Evolutionary conservation across 2,888 invertebrate genomes (phyloP).

Genomic region (Nomada ruficornis): DNA sequence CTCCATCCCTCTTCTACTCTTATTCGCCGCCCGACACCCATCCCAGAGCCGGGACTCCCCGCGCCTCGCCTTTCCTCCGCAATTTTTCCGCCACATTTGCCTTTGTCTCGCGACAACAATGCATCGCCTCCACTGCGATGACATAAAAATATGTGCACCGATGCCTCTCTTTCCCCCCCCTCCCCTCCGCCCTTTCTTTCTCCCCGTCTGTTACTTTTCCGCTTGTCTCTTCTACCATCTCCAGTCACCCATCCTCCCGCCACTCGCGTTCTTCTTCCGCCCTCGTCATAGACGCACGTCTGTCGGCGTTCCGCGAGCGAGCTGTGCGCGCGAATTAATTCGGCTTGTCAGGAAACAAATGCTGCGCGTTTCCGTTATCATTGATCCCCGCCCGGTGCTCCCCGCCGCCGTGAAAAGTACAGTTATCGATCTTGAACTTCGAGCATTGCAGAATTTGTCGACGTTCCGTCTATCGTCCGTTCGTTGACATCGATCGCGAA

Average conservation of each 20-base stretch:
- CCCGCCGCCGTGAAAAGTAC: conserved; percentile 10
- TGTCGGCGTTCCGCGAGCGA: conserved; percentile 44
- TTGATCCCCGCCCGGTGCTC: conserved; percentile 22
- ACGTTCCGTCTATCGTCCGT: neutral
- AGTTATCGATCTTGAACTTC: neutral
- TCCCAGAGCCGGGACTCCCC: conserved; percentile 65
- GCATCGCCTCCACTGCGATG: conserved; percentile 81
- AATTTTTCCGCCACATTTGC: conserved; percentile 83
- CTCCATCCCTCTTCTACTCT: conserved; percentile 56
- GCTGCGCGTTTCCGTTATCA: conserved; percentile 24
- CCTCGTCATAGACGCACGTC: conserved; percentile 53
- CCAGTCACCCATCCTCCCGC: conserved; percentile 38
- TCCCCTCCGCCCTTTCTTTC: conserved; percentile 38
- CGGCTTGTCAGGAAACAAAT: conserved; percentile 47
- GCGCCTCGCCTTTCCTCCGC: conserved; percentile 78
- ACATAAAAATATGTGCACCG: conserved; percentile 83
- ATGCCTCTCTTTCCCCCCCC: conserved; percentile 65
- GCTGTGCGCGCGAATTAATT: conserved; percentile 50
- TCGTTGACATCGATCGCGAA: neutral
- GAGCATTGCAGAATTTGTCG: neutral
- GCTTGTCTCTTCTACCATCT: conserved; percentile 60
- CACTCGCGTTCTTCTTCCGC: conserved; percentile 26
- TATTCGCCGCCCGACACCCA: conserved; percentile 65
- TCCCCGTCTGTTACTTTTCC: conserved; percentile 57
- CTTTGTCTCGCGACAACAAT: conserved; percentile 85